Percentiles rank a stretch among this genome's conserved stretches.
phyloP scores from a whole-genome alignment of 2,797 vertebrate genomes.

The Myiotriccus ornatus region DNA sequence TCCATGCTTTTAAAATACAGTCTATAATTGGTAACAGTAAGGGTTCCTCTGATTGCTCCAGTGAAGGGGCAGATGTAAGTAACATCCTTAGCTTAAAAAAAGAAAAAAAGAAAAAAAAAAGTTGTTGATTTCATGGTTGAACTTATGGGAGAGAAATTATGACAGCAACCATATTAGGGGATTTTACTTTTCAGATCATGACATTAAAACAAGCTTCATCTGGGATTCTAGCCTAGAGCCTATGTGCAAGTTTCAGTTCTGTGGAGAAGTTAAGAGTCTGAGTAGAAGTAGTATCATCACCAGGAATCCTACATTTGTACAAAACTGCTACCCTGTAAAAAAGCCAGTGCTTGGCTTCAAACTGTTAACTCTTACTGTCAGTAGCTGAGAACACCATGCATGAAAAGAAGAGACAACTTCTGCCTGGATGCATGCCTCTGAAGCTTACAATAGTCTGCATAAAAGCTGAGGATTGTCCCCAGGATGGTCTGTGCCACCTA shows the following conservation, averaged over 20 bases:
- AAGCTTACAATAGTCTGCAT: neutral
- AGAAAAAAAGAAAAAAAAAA: neutral
- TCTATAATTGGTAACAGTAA: conserved; percentile 94
- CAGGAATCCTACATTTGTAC: neutral
- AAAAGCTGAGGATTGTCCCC: neutral
- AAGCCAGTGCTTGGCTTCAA: neutral
- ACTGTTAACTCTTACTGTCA: neutral
- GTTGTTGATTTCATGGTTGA: neutral
- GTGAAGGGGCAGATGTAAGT: conserved; percentile 97
- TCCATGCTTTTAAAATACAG: conserved; percentile 96
- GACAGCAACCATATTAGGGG: neutral
- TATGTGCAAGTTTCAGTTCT: neutral
- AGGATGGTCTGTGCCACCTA: neutral
- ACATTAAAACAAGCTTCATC: neutral
- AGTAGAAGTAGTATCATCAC: neutral
- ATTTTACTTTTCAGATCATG: neutral
- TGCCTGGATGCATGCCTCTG: neutral
- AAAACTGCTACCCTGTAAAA: neutral
- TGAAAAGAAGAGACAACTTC: neutral
- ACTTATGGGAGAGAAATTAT: neutral
- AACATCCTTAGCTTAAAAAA: conserved; percentile 87
- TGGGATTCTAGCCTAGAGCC: neutral
- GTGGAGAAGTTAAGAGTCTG: neutral
- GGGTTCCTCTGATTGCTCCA: conserved; percentile 88
- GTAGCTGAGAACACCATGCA: neutral